Conservation (phyloP, 2,797 vertebrate genomes). For the Chrysocyon brachyurus region DNA sequence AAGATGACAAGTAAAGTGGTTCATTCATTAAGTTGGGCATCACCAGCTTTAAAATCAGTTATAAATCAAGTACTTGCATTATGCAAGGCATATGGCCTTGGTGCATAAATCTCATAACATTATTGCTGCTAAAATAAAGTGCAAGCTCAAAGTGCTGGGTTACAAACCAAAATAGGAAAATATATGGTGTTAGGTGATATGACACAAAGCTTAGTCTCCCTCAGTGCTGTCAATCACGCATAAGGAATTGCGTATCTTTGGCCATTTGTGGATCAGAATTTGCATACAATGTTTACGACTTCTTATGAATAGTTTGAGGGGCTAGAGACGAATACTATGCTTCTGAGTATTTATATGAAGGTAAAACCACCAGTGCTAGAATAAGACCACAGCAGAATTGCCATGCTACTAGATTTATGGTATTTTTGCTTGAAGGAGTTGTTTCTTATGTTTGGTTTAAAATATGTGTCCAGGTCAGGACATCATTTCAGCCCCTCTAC, state of each 20-base stretch:
- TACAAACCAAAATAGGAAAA: constrained; percentile 19
- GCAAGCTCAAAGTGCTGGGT: constrained; percentile 9
- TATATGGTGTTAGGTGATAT: background rate
- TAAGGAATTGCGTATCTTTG: constrained; percentile 1
- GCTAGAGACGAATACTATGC: background rate
- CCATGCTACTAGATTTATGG: background rate
- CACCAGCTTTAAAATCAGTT: constrained; percentile 48
- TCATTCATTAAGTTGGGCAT: constrained; percentile 40
- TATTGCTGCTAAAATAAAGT: constrained; percentile 1
- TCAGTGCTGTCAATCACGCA: background rate
- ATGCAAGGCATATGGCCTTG: constrained; percentile 35
- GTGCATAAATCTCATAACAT: constrained; percentile 39
- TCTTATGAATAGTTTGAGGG: background rate
- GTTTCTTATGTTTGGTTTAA: constrained; percentile 42
- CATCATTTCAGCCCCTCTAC: background rate
- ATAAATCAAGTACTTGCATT: constrained; percentile 49
- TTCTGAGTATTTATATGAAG: background rate
- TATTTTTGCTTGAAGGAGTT: background rate
- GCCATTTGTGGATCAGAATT: constrained; percentile 50
- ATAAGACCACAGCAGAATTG: background rate
- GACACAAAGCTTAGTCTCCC: background rate
- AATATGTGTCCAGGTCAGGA: background rate
- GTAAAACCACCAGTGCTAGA: background rate
- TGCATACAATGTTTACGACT: constrained; percentile 31
- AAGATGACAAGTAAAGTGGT: constrained; percentile 38